Evolutionary conservation across 2,888 invertebrate genomes (phyloP), one percentile per base, ranked within the genome.

Genomic region (Lydus trimaculatus): DNA sequence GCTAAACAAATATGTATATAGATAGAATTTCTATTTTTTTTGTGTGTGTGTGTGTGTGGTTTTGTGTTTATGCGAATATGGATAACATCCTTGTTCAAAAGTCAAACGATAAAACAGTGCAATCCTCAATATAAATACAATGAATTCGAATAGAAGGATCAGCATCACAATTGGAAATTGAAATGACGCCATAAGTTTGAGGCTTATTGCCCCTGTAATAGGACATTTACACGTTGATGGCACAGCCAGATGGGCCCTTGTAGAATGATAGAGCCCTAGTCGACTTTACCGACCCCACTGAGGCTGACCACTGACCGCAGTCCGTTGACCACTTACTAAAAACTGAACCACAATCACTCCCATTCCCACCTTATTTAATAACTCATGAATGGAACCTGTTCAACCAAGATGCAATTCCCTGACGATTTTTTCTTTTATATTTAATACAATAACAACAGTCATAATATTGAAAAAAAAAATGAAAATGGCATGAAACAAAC

Each of bases 121-220:
- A 76, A 73, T 76, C 75, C 68, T 69, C 71, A 66, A 66, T 70
- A 75, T 74, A 76, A 70, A 75, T 72, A 73, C 63, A 70, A 71
- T 65, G 73, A 72, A 67, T 69, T 67, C 66, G 64, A 65, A 70
- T 70, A 75, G 75, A 75, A 76, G 78, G 79, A 80, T 78, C 80
- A 76, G 75, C 79, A 83, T 83, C 80, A 83, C 83, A 83, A 84
- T 84, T 84, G 82, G 84, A 84, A 84, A 84, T 83, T 83, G 84
- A 84, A 84, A 84, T 81, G 83, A 81, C 76, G 80, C 81, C 76
- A 81, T 84, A 83, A 83, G 82, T 84, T 82, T 73, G 78, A 77
- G 79, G 80, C 82, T 82, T 83, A 82, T 80, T 78, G 82, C 79
- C 78, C 69, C 77, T 76, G 80, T 82, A 83, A 84, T 83, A 80